Evolutionary conservation across 2,113 vertebrate species (phyloP).

Genomic region (Protobothrops mucrosquamatus): DNA sequence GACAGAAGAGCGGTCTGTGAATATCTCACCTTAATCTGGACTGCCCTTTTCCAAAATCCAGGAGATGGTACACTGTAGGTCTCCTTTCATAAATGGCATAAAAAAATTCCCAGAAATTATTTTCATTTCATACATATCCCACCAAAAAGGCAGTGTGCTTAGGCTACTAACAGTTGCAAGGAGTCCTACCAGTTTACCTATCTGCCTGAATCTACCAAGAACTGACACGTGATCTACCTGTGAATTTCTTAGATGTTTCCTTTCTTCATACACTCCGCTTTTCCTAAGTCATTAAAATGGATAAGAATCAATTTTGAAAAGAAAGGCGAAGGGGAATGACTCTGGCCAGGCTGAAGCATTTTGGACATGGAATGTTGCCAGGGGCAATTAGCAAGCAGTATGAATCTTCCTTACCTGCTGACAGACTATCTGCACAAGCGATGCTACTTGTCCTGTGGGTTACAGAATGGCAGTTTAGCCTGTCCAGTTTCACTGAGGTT

Average conservation of each 20-base stretch:
- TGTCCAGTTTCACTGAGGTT: conserved; percentile 52
- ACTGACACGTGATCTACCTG: not conserved
- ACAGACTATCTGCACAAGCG: conserved; percentile 53
- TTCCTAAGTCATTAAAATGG: conserved; percentile 38
- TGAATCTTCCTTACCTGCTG: conserved; percentile 52
- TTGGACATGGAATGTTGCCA: conserved; percentile 50
- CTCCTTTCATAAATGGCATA: not conserved
- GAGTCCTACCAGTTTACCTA: not conserved
- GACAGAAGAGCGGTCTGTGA: not conserved
- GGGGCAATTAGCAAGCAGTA: conserved; percentile 56
- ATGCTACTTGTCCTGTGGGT: conserved; percentile 62
- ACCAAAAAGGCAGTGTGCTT: not conserved
- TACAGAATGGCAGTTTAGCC: conserved; percentile 59
- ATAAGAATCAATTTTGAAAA: conserved; percentile 30
- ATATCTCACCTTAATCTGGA: not conserved
- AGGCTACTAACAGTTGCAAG: not conserved
- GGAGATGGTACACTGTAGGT: not conserved
- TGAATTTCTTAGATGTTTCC: not conserved
- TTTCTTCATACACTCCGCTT: not conserved
- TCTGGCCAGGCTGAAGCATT: not conserved
- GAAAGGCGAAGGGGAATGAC: conserved; percentile 30
- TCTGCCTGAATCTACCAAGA: not conserved
- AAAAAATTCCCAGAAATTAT: not conserved
- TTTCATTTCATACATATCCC: not conserved
- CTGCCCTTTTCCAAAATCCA: not conserved